Evolutionary conservation across 2,797 vertebrate genomes (phyloP).

Genomic region (Coracias cyanogaster): DNA sequence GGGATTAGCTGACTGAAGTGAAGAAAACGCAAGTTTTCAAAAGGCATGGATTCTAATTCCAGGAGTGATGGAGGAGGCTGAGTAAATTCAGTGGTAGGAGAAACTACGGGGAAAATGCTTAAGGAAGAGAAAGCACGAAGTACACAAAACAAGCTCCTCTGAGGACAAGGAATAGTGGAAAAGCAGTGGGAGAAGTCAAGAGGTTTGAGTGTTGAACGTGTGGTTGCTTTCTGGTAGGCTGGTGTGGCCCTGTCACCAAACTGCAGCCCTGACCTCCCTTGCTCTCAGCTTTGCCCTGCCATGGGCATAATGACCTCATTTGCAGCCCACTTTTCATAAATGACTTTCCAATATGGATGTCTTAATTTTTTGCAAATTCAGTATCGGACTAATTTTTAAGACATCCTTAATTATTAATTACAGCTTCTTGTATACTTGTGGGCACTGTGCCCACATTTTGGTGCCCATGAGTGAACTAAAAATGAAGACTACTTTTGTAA

Average conservation of each 20-base stretch:
- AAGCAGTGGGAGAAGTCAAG: background rate
- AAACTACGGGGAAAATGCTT: background rate
- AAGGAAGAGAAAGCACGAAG: background rate
- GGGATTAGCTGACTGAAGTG: slow-evolving; percentile 18
- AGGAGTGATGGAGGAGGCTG: background rate
- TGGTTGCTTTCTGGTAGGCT: background rate
- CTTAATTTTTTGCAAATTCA: background rate
- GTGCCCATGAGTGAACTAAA: background rate
- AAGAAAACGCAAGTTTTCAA: background rate
- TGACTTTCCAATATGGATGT: background rate
- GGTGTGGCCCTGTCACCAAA: background rate
- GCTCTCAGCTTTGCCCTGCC: background rate
- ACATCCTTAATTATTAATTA: background rate
- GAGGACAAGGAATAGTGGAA: background rate
- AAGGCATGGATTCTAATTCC: background rate
- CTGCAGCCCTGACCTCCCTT: background rate
- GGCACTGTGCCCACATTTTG: background rate
- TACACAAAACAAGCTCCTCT: background rate
- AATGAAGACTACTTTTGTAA: background rate
- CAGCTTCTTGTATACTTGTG: background rate
- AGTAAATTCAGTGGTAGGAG: background rate
- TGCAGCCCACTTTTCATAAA: background rate
- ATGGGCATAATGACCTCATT: background rate
- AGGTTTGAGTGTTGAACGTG: fast-evolving
- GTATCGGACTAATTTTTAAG: background rate